A percentile compares a stretch with the other conserved stretches of the same genome.
Evolutionary conservation across 2,888 invertebrate species (phyloP).

Genomic region (Heteromurus nitidus): DNA sequence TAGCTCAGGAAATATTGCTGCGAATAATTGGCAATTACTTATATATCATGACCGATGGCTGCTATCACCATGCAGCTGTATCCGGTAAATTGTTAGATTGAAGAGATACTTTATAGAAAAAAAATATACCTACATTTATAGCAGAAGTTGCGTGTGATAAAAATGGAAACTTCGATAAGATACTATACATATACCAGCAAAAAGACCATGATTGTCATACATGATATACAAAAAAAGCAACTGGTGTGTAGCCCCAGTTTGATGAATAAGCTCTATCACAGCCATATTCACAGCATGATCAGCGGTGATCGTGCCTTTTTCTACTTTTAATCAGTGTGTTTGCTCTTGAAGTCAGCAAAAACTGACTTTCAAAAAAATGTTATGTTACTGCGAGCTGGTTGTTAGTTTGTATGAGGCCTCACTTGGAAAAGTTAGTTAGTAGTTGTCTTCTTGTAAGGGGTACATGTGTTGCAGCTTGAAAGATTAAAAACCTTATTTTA

Average conservation of each 20-base stretch:
- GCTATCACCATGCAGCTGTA: slow-evolving; percentile 32
- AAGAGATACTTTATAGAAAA: slow-evolving; percentile 28
- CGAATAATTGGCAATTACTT: slow-evolving; percentile 21
- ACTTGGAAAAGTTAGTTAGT: slow-evolving; percentile 26
- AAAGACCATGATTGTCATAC: slow-evolving; percentile 31
- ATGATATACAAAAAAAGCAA: neutral
- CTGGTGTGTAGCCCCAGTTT: slow-evolving; percentile 30
- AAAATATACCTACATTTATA: neutral
- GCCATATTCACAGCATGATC: slow-evolving; percentile 58
- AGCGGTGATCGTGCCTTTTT: slow-evolving; percentile 61
- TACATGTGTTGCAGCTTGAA: slow-evolving; percentile 53
- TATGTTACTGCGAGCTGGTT: slow-evolving; percentile 20
- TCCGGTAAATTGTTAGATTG: slow-evolving; percentile 11
- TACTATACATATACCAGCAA: slow-evolving; percentile 25
- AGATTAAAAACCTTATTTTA: slow-evolving; percentile 25
- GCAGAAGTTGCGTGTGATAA: slow-evolving; percentile 48
- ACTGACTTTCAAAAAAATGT: slow-evolving; percentile 31
- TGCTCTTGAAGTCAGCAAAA: slow-evolving; percentile 23
- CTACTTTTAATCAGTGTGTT: slow-evolving; percentile 32
- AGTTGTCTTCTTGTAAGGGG: slow-evolving; percentile 11
- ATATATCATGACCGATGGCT: slow-evolving; percentile 13
- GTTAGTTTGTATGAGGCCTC: slow-evolving; percentile 41
- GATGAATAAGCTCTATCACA: slow-evolving; percentile 24
- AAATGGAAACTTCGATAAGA: slow-evolving; percentile 26
- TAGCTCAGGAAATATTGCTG: slow-evolving; percentile 38